Percentiles rank a stretch among this genome's conserved stretches.
Conservation (phyloP, 2,888 invertebrate genomes). For the Epiblema foenella region DNA sequence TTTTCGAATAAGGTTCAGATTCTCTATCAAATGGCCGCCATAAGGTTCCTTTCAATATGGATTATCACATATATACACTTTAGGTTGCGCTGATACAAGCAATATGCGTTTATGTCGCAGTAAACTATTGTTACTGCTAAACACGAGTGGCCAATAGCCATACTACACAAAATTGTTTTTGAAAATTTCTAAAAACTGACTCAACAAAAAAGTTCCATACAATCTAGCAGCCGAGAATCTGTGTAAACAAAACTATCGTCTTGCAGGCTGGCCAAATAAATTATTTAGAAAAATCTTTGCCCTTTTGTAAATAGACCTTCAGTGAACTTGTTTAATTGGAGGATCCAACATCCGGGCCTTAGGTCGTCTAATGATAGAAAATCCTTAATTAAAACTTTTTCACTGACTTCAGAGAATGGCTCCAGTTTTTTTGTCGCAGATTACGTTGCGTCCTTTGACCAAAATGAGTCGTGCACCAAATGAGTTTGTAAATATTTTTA, state of each 20-base stretch:
- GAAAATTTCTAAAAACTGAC: no score
- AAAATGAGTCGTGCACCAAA: slow-evolving; percentile 40
- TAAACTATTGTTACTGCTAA: no score
- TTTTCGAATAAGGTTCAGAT: no score
- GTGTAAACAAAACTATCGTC: slow-evolving; percentile 1
- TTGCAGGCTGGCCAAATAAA: slow-evolving; percentile 13
- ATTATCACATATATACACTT: no score
- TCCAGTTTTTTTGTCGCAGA: slow-evolving; percentile 28
- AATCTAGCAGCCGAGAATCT: no score
- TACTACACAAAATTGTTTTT: no score
- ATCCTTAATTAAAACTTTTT: slow-evolving; percentile 60
- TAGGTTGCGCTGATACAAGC: no score
- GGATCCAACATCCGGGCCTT: slow-evolving; percentile 50
- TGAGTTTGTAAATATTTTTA: slow-evolving; percentile 32
- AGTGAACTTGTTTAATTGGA: slow-evolving; percentile 53
- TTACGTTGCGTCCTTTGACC: slow-evolving; percentile 35
- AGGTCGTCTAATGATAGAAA: slow-evolving; percentile 51
- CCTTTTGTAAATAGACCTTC: slow-evolving; percentile 39
- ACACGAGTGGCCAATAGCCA: no score
- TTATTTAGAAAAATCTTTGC: slow-evolving; percentile 21
- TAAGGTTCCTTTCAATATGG: no score
- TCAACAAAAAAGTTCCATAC: no score
- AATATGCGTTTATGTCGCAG: no score
- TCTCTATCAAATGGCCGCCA: no score
- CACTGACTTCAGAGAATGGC: slow-evolving; percentile 33